phyloP scores from a whole-genome alignment of 2,113 vertebrate genomes.

The Thamnaconus septentrionalis region DNA sequence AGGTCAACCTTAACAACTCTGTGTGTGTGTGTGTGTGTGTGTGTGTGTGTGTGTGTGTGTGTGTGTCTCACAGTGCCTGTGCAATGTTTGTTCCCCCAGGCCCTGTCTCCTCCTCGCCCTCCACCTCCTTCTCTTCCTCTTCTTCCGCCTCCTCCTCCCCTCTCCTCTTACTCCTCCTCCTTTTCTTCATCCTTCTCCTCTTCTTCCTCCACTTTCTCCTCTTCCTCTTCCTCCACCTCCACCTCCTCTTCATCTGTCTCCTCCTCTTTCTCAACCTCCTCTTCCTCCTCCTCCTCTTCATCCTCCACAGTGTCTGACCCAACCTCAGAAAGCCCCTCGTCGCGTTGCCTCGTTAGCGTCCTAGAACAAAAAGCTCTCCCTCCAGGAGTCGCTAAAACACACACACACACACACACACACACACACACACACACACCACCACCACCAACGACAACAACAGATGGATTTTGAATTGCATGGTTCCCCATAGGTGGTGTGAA shows the following conservation, averaged over 20 bases:
- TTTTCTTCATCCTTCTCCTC: slow-evolving; percentile 22
- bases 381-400: slow-evolving; percentile 16
- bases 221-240: not conserved
- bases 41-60: slow-evolving; percentile 19
- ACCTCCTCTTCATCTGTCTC: slow-evolving; percentile 1
- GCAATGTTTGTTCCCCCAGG: slow-evolving; percentile 41
- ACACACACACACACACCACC: slow-evolving; percentile 32
- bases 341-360: slow-evolving; percentile 20
- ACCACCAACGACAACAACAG: slow-evolving; percentile 52
- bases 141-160: not conserved
- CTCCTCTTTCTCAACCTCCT: slow-evolving; percentile 31
- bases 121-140: not conserved
- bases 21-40: slow-evolving; percentile 57
- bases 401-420: slow-evolving; percentile 27
- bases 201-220: slow-evolving; percentile 9
- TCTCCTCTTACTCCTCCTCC: slow-evolving; percentile 30
- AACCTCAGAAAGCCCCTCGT: slow-evolving; percentile 27
- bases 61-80: slow-evolving; percentile 40
- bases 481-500: slow-evolving; percentile 40
- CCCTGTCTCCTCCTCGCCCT: slow-evolving; percentile 27
- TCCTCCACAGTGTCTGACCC: slow-evolving; percentile 14
- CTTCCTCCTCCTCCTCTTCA: slow-evolving; percentile 20
- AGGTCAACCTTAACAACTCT: slow-evolving; percentile 64
- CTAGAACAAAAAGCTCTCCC: slow-evolving; percentile 1
- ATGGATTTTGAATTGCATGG: slow-evolving; percentile 38